phyloP scores from a whole-genome alignment of 2,888 invertebrate genomes.

The Chrysolina haemoptera region DNA sequence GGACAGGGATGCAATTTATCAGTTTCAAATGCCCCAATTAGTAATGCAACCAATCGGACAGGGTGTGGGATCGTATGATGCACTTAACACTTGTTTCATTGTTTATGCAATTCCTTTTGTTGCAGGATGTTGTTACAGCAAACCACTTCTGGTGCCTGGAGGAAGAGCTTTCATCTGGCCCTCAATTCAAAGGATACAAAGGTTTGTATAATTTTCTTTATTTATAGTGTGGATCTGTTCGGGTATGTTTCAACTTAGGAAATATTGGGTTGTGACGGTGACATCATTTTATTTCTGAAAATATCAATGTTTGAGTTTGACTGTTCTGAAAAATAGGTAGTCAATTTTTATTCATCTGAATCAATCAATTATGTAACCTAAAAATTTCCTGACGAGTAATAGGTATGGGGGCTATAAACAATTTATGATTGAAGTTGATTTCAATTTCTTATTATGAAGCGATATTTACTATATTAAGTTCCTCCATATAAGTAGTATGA shows the following conservation, averaged over 20 bases:
- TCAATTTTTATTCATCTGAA: no score
- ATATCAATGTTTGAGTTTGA: no score
- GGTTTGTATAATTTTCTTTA: slow-evolving; percentile 68
- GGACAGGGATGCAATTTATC: slow-evolving; percentile 34
- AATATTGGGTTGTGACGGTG: neutral
- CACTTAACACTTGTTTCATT: slow-evolving; percentile 11
- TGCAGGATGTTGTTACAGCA: slow-evolving; percentile 94
- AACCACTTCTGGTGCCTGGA: slow-evolving; percentile 94
- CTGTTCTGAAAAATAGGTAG: no score
- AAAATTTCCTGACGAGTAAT: no score
- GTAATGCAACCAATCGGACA: slow-evolving; percentile 18
- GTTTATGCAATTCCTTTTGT: slow-evolving; percentile 34
- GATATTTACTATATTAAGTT: no score
- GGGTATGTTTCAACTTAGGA: neutral
- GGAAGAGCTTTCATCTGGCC: slow-evolving; percentile 99
- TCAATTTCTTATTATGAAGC: no score
- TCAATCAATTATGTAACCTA: no score
- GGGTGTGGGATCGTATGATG: slow-evolving; percentile 20
- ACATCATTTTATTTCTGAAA: no score
- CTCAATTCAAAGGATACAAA: slow-evolving; percentile 87
- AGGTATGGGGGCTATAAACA: no score
- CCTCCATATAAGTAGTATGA: no score
- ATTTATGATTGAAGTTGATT: no score
- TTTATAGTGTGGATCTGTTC: neutral
- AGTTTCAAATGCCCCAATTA: slow-evolving; percentile 37